A percentile compares a stretch with the other conserved stretches of the same genome.
phyloP scores from a whole-genome alignment of 2,113 vertebrate genomes.

The Sula dactylatra region DNA sequence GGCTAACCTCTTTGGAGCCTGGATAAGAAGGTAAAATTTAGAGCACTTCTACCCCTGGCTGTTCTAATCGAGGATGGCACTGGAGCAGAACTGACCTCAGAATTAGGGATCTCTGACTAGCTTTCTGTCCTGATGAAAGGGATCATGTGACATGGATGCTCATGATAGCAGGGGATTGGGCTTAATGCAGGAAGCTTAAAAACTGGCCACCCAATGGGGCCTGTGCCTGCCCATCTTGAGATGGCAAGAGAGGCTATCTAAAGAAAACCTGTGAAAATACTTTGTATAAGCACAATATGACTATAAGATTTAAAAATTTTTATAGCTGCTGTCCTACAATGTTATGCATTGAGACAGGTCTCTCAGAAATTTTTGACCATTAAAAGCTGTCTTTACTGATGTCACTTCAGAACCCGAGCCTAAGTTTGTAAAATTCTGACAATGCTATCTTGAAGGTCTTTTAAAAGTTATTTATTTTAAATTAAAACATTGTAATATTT shows the following conservation, averaged over 20 bases:
- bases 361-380: not conserved
- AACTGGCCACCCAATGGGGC: not conserved
- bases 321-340: not conserved
- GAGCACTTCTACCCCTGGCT: slow-evolving; percentile 23
- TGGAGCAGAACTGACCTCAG: slow-evolving; percentile 46
- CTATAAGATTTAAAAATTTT: not conserved
- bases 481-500: not conserved
- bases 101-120: not conserved
- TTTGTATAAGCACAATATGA: not conserved
- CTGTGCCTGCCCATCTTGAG: not conserved
- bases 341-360: not conserved
- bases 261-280: not conserved
- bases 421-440: not conserved
- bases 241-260: not conserved
- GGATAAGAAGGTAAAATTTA: slow-evolving; percentile 9
- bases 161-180: not conserved
- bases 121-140: slow-evolving; percentile 31
- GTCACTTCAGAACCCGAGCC: not conserved
- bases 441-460: not conserved
- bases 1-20: not conserved
- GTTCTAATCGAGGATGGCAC: not conserved
- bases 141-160: slow-evolving; percentile 48
- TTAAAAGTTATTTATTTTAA: not conserved
- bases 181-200: not conserved
- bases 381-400: not conserved